Evolutionary conservation across 2,113 vertebrate genomes (phyloP).

Genomic region (Brachyhypopomus gauderio): DNA sequence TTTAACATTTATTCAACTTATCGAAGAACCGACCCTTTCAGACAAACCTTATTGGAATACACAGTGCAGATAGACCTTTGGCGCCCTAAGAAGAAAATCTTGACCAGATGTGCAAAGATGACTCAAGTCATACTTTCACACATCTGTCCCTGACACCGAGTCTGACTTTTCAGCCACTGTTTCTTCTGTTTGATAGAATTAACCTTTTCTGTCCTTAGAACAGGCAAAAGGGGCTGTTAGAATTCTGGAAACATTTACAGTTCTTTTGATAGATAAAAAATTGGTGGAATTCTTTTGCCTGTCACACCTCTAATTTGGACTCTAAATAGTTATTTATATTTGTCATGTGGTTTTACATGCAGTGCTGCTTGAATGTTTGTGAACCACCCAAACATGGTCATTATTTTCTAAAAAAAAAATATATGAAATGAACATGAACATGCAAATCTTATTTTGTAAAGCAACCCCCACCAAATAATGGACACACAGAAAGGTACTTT

Average conservation of each 20-base stretch:
- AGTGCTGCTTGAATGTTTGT: too few relatives aligned
- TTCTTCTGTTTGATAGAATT: background rate
- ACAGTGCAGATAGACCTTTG: background rate
- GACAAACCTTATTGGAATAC: background rate
- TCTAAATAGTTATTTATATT: background rate
- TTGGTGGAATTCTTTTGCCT: background rate
- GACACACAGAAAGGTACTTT: too few relatives aligned
- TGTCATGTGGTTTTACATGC: background rate
- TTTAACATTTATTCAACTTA: background rate
- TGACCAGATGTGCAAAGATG: constrained; percentile 7
- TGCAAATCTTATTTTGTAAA: too few relatives aligned
- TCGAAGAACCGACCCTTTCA: background rate
- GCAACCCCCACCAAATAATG: too few relatives aligned
- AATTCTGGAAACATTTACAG: background rate
- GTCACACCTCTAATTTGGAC: background rate
- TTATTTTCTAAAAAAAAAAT: too few relatives aligned
- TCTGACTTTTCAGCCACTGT: background rate
- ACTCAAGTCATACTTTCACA: background rate
- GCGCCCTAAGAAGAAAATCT: background rate
- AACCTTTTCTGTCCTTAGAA: background rate
- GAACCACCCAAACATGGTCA: too few relatives aligned
- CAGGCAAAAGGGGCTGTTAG: background rate
- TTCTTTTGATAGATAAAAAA: background rate
- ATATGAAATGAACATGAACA: too few relatives aligned
- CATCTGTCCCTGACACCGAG: background rate